These are phyloP conservation scores for Caenorhabditis sulstoni DNA, from an alignment of 2,888 invertebrate genomes.

Conservation along the genomic window DNA sequence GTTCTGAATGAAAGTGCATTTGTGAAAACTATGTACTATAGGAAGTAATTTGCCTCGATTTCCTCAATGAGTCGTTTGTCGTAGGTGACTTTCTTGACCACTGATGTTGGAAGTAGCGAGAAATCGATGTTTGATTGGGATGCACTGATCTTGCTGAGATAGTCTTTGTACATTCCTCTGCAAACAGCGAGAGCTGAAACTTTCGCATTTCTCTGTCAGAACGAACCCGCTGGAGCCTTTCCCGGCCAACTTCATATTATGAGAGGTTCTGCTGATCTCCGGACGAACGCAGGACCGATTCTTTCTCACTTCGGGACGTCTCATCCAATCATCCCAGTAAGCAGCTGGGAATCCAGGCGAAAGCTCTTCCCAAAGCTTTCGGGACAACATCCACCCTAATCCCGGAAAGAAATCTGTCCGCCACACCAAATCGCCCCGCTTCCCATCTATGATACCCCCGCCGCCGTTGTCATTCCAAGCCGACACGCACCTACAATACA, in stretches of 20 bases:
- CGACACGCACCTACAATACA: constrained; percentile 87
- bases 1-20: constrained; percentile 30
- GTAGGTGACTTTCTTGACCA: constrained; percentile 86
- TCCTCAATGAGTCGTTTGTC: constrained; percentile 40
- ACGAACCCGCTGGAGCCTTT: constrained; percentile 89
- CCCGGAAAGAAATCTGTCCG: constrained; percentile 98
- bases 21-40: neutral
- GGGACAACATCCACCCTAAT: constrained; percentile 90
- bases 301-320: constrained; percentile 91
- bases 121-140: constrained; percentile 87
- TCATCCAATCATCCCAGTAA: constrained; percentile 99
- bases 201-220: too few relatives aligned
- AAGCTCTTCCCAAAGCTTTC: constrained; percentile 89
- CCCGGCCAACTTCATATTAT: constrained; percentile 87
- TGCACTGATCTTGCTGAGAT: constrained; percentile 72
- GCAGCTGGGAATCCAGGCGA: constrained; percentile 90
- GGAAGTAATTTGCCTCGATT: constrained; percentile 9
- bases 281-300: constrained; percentile 93
- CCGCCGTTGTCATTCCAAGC: constrained; percentile 99
- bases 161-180: constrained; percentile 77
- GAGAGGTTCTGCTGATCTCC: constrained; percentile 92
- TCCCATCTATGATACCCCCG: constrained; percentile 46
- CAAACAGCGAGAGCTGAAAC: too few relatives aligned
- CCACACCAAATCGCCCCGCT: constrained; percentile 86
- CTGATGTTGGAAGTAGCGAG: constrained; percentile 90